Conservation (phyloP, 2,797 vertebrate genomes). For the Acrossocheilus fasciatus region DNA sequence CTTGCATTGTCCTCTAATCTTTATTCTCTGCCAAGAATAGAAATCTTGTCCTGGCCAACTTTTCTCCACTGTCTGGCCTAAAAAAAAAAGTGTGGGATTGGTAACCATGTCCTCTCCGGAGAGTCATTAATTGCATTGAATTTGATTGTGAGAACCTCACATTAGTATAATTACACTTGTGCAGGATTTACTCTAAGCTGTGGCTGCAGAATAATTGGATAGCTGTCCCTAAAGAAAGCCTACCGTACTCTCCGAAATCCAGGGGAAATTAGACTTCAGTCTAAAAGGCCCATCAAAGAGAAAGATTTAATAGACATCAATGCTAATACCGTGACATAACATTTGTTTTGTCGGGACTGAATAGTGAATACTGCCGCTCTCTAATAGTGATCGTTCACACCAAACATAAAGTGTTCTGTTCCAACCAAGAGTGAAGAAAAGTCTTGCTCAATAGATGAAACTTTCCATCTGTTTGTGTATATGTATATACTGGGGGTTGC, state of each 20-base stretch:
- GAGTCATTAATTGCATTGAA: conserved; percentile 75
- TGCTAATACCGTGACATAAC: conserved; percentile 53
- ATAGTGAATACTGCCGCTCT: conserved; percentile 46
- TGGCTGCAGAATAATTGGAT: conserved; percentile 79
- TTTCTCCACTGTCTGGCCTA: conserved; percentile 49
- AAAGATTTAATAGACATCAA: conserved; percentile 66
- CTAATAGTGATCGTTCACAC: conserved; percentile 2
- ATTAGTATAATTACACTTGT: conserved; percentile 81
- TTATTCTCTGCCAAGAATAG: conserved; percentile 31
- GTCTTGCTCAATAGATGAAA: neutral
- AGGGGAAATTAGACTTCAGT: conserved; percentile 76
- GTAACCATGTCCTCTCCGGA: conserved; percentile 64
- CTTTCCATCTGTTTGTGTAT: neutral
- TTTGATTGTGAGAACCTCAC: conserved; percentile 71
- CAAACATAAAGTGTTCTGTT: neutral
- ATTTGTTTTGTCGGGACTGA: conserved; percentile 59
- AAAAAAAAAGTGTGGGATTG: conserved; percentile 60
- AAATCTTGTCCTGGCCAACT: conserved; percentile 13
- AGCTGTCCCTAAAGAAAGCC: conserved; percentile 76
- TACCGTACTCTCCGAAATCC: conserved; percentile 73
- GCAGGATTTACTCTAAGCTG: conserved; percentile 80
- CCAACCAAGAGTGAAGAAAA: neutral
- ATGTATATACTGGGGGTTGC: neutral
- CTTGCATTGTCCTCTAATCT: conserved; percentile 33
- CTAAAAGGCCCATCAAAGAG: conserved; percentile 75